Percentiles rank a stretch among this genome's conserved stretches.
Evolutionary conservation across 92 coral and sea anemone species (phyloP).

Genomic region (Plumapathes pennacea): DNA sequence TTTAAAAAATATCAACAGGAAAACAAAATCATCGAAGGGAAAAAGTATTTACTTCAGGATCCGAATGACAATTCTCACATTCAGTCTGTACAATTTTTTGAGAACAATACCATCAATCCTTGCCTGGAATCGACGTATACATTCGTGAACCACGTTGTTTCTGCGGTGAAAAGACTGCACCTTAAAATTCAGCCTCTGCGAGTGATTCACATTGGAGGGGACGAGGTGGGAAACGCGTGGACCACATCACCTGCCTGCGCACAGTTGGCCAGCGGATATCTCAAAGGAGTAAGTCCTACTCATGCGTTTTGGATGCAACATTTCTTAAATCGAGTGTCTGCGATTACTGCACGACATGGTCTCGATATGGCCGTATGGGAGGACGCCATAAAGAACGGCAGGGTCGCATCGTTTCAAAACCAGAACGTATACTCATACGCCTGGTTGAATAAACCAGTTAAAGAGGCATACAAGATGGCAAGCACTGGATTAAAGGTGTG

Average conservation of each 20-base stretch:
- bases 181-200: slow-evolving; percentile 55
- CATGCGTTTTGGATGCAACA: slow-evolving; percentile 51
- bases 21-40: slow-evolving; percentile 28
- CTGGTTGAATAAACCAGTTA: slow-evolving; percentile 65
- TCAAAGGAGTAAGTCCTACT: slow-evolving; percentile 18
- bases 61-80: slow-evolving; percentile 50
- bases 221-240: slow-evolving; percentile 94
- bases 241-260: slow-evolving; percentile 61
- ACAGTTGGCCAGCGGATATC: slow-evolving; percentile 16
- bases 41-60: slow-evolving; percentile 56
- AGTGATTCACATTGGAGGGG: slow-evolving; percentile 84
- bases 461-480: slow-evolving; percentile 58
- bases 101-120: slow-evolving; percentile 75
- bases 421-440: slow-evolving; percentile 46
- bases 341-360: slow-evolving; percentile 48
- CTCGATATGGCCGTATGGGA: slow-evolving; percentile 75
- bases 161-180: slow-evolving; percentile 48
- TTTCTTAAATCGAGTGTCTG: slow-evolving; percentile 50
- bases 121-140: slow-evolving; percentile 64
- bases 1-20: slow-evolving; percentile 15
- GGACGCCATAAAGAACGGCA: slow-evolving; percentile 49
- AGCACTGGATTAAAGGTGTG: slow-evolving; percentile 65
- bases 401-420: slow-evolving; percentile 18
- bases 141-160: slow-evolving; percentile 54
- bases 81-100: slow-evolving; percentile 65